These are phyloP conservation scores for Epizoanthus illoricatus DNA, from an alignment of 92 coral and sea anemone genomes.

Conservation along the genomic window DNA sequence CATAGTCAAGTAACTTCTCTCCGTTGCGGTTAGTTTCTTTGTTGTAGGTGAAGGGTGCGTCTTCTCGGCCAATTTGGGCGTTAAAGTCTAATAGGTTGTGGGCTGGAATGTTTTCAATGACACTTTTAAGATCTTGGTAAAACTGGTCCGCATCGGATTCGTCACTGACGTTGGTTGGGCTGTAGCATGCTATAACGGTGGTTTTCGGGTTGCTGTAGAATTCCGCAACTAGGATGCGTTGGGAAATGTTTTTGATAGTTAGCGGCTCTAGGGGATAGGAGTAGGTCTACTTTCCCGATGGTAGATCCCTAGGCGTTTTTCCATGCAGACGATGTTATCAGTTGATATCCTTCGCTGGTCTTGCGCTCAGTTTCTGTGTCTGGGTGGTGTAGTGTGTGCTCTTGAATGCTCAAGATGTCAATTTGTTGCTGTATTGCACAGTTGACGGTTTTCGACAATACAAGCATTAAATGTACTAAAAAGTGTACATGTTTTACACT, in stretches of 20 bases:
- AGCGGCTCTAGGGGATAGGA: background rate
- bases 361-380: slow-evolving; percentile 7
- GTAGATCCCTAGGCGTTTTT: background rate
- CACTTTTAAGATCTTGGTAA: slow-evolving; percentile 1
- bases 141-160: background rate
- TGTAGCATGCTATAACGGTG: slow-evolving; percentile 8
- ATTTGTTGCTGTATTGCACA: background rate
- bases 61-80: slow-evolving; percentile 7
- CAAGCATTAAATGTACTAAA: background rate
- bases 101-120: too few relatives aligned
- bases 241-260: slow-evolving; percentile 13
- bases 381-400: slow-evolving; percentile 4
- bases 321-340: background rate
- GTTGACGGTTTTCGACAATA: slow-evolving; percentile 5
- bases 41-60: slow-evolving; percentile 24
- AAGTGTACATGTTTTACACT: background rate
- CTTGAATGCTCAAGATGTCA: slow-evolving; percentile 15
- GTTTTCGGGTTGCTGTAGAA: slow-evolving; percentile 10
- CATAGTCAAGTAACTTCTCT: slow-evolving; percentile 18
- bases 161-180: slow-evolving; percentile 8
- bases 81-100: too few relatives aligned
- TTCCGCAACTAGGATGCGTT: background rate
- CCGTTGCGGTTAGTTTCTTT: slow-evolving; percentile 50
- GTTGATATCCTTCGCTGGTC: background rate
- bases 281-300: background rate